These are phyloP conservation scores for Seladonia tumulorum DNA, from an alignment of 2,888 invertebrate genomes.

Conservation along the genomic window DNA sequence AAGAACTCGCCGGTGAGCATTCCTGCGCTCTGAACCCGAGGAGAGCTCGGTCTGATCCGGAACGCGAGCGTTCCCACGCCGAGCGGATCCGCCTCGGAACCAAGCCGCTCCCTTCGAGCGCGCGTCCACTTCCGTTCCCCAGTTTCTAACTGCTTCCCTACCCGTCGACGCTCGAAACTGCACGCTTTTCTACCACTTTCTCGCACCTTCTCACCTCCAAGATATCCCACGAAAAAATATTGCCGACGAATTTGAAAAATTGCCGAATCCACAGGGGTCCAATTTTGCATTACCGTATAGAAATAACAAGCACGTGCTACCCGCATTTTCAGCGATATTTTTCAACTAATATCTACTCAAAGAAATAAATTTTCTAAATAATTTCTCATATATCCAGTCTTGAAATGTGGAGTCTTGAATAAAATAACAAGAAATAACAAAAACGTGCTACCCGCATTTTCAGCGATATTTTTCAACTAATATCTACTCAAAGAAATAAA, in stretches of 20 bases:
- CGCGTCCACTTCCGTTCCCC: constrained; percentile 62
- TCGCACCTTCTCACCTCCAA: not conserved
- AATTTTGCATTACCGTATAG: no score
- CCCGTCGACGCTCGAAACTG: no score
- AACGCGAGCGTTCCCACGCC: constrained; percentile 65
- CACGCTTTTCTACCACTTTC: not conserved
- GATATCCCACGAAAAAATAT: not conserved
- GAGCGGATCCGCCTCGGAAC: constrained; percentile 37
- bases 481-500: no score
- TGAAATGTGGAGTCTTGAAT: no score
- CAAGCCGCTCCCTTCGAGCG: constrained; percentile 40
- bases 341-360: no score
- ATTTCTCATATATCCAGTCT: no score
- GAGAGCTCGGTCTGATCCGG: constrained; percentile 61
- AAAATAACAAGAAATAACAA: no score
- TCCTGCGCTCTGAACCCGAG: constrained; percentile 57
- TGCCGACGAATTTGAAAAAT: not conserved
- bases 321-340: no score
- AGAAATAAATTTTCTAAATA: no score
- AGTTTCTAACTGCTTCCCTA: constrained; percentile 38
- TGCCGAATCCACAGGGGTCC: not conserved
- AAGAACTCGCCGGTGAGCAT: constrained; percentile 71
- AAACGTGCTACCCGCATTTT: no score
- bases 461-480: no score
- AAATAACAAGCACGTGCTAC: no score